These are phyloP conservation scores for Andrena flavipes DNA, from an alignment of 2,888 invertebrate species.

Conservation along the genomic window DNA sequence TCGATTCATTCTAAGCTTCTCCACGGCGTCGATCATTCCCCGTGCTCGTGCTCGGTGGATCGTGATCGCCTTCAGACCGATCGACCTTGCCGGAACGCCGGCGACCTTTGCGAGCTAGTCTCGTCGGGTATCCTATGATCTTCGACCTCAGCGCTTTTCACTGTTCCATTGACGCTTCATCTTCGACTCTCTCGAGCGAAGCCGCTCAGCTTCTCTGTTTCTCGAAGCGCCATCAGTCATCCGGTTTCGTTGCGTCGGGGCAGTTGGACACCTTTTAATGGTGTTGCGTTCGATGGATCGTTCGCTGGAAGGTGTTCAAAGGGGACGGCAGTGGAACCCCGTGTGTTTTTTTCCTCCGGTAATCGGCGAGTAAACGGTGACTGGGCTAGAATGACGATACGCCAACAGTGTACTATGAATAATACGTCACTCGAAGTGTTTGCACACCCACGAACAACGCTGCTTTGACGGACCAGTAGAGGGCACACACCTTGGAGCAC, in stretches of 20 bases:
- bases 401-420: not conserved
- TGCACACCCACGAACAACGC: not conserved
- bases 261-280: not conserved
- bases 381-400: not conserved
- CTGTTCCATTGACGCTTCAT: constrained; percentile 8
- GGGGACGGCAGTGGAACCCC: not conserved
- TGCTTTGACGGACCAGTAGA: not conserved
- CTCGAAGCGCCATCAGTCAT: not conserved
- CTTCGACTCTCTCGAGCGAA: constrained; percentile 6
- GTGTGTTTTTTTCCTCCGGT: not conserved
- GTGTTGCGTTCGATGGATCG: not conserved
- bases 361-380: not conserved
- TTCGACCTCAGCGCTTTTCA: not conserved
- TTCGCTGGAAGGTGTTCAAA: not conserved
- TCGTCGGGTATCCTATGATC: not conserved
- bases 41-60: not conserved
- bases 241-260: not conserved
- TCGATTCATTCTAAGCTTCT: not conserved
- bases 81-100: constrained; percentile 5
- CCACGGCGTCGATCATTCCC: not conserved
- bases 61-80: not conserved
- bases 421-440: not conserved
- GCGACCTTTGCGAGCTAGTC: not conserved
- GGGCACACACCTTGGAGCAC: not conserved
- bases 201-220: constrained; percentile 11